Conservation (phyloP, 2,113 vertebrate genomes). For the Zosterops japonicus region DNA sequence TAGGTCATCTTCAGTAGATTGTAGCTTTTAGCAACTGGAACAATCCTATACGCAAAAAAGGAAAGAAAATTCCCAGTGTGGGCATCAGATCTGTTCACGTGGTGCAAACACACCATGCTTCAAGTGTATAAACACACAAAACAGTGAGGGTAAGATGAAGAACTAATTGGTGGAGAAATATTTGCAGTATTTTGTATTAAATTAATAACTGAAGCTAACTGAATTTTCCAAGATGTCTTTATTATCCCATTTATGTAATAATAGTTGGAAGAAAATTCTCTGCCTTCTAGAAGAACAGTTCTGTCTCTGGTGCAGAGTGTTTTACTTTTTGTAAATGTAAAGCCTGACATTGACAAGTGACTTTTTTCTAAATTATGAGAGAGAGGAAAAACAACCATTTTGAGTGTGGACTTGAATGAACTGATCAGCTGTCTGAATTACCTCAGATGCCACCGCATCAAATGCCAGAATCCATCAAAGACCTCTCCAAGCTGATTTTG, state of each 20-base stretch:
- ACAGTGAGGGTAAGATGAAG: background rate
- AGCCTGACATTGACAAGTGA: background rate
- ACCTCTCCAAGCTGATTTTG: background rate
- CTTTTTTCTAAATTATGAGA: background rate
- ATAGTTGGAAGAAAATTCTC: background rate
- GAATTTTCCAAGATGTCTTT: background rate
- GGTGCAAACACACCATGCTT: background rate
- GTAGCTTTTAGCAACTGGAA: slow-evolving; percentile 3
- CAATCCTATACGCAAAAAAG: background rate
- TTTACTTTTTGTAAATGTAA: background rate
- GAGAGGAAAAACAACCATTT: background rate
- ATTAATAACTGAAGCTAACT: background rate
- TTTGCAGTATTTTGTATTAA: background rate
- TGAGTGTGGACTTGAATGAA: background rate
- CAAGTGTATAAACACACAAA: background rate
- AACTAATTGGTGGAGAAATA: background rate
- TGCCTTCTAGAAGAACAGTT: background rate
- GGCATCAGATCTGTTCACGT: background rate
- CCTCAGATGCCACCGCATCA: background rate
- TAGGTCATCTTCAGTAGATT: background rate
- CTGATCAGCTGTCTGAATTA: background rate
- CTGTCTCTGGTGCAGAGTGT: background rate
- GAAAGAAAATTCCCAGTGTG: background rate
- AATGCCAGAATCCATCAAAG: background rate
- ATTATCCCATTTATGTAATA: background rate